phyloP scores from a whole-genome alignment of 2,888 invertebrate genomes.

The Metalampra italica region DNA sequence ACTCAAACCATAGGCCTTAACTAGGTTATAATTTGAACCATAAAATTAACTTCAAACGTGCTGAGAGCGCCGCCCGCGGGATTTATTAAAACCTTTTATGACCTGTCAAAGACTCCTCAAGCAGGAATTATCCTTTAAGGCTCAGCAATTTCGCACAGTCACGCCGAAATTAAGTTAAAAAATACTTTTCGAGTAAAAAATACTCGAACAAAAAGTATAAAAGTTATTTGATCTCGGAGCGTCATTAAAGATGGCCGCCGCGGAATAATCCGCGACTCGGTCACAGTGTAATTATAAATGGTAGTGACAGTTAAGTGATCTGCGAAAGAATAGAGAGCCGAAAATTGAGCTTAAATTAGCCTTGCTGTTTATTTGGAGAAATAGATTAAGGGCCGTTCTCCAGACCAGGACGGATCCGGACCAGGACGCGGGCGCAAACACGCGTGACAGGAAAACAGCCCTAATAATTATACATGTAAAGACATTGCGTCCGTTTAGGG shows the following conservation, averaged over 20 bases:
- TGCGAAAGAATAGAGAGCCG: too few relatives aligned
- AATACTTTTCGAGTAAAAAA: conserved; percentile 23
- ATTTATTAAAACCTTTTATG: conserved; percentile 21
- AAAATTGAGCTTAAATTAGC: too few relatives aligned
- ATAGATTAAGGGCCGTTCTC: too few relatives aligned
- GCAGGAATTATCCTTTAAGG: conserved; percentile 17
- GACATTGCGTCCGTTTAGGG: too few relatives aligned
- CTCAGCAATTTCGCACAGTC: conserved; percentile 31
- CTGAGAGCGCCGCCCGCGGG: conserved; percentile 16
- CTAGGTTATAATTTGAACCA: not conserved
- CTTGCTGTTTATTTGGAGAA: too few relatives aligned
- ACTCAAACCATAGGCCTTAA: not conserved
- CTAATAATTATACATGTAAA: too few relatives aligned
- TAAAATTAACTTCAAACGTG: conserved; percentile 13
- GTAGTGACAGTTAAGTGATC: too few relatives aligned
- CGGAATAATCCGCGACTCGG: not conserved
- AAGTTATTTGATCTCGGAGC: conserved; percentile 30
- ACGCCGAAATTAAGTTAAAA: conserved; percentile 29
- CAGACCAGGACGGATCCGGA: too few relatives aligned
- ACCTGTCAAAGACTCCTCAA: conserved; percentile 10
- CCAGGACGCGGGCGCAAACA: too few relatives aligned
- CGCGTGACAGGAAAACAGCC: too few relatives aligned
- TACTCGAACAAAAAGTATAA: conserved; percentile 3
- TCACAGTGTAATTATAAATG: not conserved
- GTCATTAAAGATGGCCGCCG: conserved; percentile 25